Evolutionary conservation across 2,888 invertebrate genomes (phyloP), one percentile per base, ranked within the genome.

Genomic region (Colletes collaris): DNA sequence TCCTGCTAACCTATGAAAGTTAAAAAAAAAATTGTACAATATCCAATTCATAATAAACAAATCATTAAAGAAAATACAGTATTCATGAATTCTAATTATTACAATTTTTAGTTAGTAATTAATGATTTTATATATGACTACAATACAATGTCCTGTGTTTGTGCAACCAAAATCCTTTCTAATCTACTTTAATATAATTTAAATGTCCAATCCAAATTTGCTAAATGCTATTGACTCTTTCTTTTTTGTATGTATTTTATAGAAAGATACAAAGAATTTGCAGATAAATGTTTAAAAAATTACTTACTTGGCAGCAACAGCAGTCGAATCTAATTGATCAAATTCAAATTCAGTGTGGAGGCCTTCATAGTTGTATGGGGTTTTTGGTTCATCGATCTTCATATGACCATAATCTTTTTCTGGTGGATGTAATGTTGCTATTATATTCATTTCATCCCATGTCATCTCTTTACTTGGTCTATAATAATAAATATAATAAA

Each of bases 331-430:
- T 64, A 94, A 92, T 44, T 95, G 94, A 86, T 95, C 96, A 37
- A 94, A 94, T 83, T 96, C 96, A 44, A 95, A 94, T 81, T 96
- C 96, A 89, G 96, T 96, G 49, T 91, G 93, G n/a, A 92, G 87
- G 59, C 92, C 90, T 83, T 93, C 93, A 85, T 95, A 95, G 92
- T 95, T 95, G 89, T 95, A 97, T 0, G 99, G 99, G 40, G 99
- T 99, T 93, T 99, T 99, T 2, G 99, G 99, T 93, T 99, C 99
- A 90, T 98, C 97, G 84, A 97, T 96, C 94, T 99, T 99, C 99
- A 99, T 99, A 91, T 98, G 98, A 8, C 99, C 99, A 93, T 99
- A 99, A 94, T 99, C 99, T 94, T 99, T 99, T 93, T 98, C 98
- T 35, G 97, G 95, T 56, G 99, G 99, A 94, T 99, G 99, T 90